Evolutionary conservation across 1,140 invertebrate genomes (phyloP).

Genomic region (Zeugodacus cucurbitae): DNA sequence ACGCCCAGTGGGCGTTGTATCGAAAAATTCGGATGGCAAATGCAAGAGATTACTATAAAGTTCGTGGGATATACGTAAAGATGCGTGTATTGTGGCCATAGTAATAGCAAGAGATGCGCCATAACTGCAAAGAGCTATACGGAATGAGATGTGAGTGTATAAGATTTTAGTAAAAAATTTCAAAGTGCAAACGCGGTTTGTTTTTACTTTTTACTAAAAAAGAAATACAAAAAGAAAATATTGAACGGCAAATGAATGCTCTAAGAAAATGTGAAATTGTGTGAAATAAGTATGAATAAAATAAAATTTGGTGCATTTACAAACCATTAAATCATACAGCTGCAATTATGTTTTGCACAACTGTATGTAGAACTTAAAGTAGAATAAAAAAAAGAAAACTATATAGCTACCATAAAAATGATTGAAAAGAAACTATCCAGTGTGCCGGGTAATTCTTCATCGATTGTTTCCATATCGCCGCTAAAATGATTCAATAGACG

Average conservation of each 20-base stretch:
- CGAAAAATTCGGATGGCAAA: slow-evolving; percentile 81
- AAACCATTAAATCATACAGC: slow-evolving; percentile 6
- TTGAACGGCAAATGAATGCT: background rate
- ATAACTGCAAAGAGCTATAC: slow-evolving; percentile 63
- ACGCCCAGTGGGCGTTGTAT: slow-evolving; percentile 79
- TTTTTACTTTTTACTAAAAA: background rate
- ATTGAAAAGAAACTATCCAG: slow-evolving; percentile 77
- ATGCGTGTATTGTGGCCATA: slow-evolving; percentile 73
- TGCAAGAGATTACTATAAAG: slow-evolving; percentile 73
- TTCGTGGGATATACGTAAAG: slow-evolving; percentile 52
- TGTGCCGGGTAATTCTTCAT: slow-evolving; percentile 79
- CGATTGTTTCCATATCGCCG: slow-evolving; percentile 84
- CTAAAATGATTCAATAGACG: slow-evolving; percentile 87
- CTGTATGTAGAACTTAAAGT: slow-evolving; percentile 39
- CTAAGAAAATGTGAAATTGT: background rate
- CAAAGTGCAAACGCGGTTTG: background rate
- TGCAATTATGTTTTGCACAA: slow-evolving; percentile 9
- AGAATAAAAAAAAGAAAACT: slow-evolving; percentile 49
- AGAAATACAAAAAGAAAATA: background rate
- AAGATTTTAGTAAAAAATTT: background rate
- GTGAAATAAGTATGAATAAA: background rate
- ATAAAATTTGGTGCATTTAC: background rate
- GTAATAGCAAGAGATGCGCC: slow-evolving; percentile 70
- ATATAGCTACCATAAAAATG: slow-evolving; percentile 77
- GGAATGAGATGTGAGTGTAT: background rate